Evolutionary conservation across 2,113 vertebrate species (phyloP).

Genomic region (Porphyrio hochstetteri): DNA sequence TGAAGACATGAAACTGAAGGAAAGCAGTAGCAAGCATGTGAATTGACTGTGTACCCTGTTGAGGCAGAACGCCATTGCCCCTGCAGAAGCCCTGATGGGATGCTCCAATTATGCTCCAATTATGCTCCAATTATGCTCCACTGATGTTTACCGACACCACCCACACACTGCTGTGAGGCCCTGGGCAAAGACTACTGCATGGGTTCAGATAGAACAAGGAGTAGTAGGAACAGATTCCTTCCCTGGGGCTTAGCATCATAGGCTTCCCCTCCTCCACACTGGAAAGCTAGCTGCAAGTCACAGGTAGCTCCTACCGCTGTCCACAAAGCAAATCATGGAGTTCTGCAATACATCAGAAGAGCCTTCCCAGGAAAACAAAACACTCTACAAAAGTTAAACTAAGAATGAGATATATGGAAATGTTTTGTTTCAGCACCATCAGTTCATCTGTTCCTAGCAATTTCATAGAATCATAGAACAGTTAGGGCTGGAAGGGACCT

Average conservation of each 20-base stretch:
- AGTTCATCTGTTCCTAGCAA: not conserved
- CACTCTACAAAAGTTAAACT: not conserved
- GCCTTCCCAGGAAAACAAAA: not conserved
- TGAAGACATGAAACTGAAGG: not conserved
- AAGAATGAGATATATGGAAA: not conserved
- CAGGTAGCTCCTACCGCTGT: not conserved
- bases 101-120: not conserved
- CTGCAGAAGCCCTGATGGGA: not conserved
- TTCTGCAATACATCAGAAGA: not conserved
- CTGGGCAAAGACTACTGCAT: not conserved
- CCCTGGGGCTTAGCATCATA: rapidly evolving
- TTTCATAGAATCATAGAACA: not conserved
- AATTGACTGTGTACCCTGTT: not conserved
- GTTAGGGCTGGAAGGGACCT: too few species aligned
- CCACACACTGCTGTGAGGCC: rapidly evolving
- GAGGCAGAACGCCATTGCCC: not conserved
- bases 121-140: not conserved
- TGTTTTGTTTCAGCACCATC: not conserved
- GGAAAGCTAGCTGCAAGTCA: not conserved
- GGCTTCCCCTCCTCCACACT: not conserved
- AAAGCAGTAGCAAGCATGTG: not conserved
- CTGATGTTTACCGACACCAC: not conserved
- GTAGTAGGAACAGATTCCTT: not conserved
- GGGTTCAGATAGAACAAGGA: not conserved
- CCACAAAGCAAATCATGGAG: not conserved